Conservation (phyloP, 2,888 invertebrate genomes). For the Xanthia togata region DNA sequence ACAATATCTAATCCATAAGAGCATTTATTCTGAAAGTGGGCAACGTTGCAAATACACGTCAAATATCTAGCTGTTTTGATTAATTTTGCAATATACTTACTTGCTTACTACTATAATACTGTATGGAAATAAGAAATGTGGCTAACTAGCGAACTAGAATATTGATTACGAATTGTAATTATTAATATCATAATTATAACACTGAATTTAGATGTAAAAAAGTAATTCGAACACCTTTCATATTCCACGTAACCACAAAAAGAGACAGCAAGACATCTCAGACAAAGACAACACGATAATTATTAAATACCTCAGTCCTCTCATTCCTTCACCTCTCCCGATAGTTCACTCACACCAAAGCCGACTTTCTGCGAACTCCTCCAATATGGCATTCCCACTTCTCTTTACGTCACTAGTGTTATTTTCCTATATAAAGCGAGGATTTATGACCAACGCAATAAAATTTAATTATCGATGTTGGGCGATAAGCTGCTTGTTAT, state of each 20-base stretch:
- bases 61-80: too few relatives aligned
- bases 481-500: conserved; percentile 64
- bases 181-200: too few relatives aligned
- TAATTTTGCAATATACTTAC: too few relatives aligned
- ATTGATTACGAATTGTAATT: too few relatives aligned
- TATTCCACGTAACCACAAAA: neutral
- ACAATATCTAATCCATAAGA: too few relatives aligned
- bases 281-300: conserved; percentile 35
- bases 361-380: conserved; percentile 23
- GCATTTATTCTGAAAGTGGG: too few relatives aligned
- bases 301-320: conserved; percentile 46
- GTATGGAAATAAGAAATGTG: too few relatives aligned
- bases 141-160: too few relatives aligned
- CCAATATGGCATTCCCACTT: conserved; percentile 36
- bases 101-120: too few relatives aligned
- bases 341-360: conserved; percentile 12
- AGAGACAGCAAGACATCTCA: conserved; percentile 22
- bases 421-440: conserved; percentile 37
- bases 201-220: too few relatives aligned
- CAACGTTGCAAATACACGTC: too few relatives aligned
- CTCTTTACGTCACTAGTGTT: conserved; percentile 47
- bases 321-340: conserved; percentile 37
- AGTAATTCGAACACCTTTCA: too few relatives aligned
- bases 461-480: conserved; percentile 75
- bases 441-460: conserved; percentile 71